Base-by-base conservation (phyloP, 1,140 invertebrate species). In the Neodiprion fabricii region DNA sequence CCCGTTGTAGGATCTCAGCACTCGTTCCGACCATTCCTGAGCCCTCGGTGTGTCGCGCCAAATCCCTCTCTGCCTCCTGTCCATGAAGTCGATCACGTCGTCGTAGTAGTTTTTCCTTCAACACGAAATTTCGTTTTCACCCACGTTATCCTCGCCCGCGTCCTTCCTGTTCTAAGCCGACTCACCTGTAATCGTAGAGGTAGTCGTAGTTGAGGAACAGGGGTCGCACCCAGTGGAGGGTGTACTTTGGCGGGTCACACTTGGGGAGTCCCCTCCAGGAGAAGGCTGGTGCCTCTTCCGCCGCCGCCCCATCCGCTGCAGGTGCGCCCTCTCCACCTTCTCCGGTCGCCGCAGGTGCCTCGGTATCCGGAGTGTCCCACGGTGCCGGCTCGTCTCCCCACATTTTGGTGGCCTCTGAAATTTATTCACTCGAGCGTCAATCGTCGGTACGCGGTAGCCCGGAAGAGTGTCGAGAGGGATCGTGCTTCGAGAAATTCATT, bases 21-120 rank as follows among this genome's bases (percentile, higher is more conserved):
- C 91, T 40, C 95, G 90, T 85, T 96, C 95, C 47, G 93, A 92
- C 95, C 95, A 96, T 66, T 94, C 95, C 85, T 95, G 92, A 3
- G 95, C 91, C 68, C 91, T 89, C 1, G 95, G 95, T 49, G 90
- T 90, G 73, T 95, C 94, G 17, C 92, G 89, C 1, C 86, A 85
- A 47, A 94, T 83, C 1, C 95, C 95, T 76, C 89, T 90, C 81
- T 93, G 91, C 72, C 94, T 91, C 81, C 92, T 92, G 82, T 96
- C 93, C 85, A 96, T 87, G 86, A 93, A 96, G 78, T 94, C 93
- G 81, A 96, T 95, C 53, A 95, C 91, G 80, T 96, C 94, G 82
- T 96, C 91, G 85, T 96, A 96, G 85, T 96, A 96, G 86, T 94
- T 95, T 85, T 92, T 90, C 86, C 89, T 89, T n/a, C 14, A 69